phyloP scores from a whole-genome alignment of 2,888 invertebrate genomes.

The Hemistola chrysoprasaria region DNA sequence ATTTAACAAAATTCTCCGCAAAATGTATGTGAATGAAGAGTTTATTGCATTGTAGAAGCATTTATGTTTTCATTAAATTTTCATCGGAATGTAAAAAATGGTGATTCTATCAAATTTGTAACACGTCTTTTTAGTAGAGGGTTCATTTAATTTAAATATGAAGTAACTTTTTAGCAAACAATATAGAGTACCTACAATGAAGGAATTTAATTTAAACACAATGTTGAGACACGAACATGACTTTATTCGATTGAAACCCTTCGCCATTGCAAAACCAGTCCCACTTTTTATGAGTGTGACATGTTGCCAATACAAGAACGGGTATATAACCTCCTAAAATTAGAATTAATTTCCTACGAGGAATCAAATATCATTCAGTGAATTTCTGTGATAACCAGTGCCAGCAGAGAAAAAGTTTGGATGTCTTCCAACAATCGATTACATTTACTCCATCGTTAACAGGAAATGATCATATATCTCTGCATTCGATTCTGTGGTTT shows the following conservation, averaged over 20 bases:
- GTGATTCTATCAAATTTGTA: too few relatives aligned
- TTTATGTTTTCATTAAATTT: too few relatives aligned
- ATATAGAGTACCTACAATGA: too few relatives aligned
- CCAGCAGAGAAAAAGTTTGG: conserved; percentile 69
- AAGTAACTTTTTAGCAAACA: too few relatives aligned
- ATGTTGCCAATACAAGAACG: conserved; percentile 35
- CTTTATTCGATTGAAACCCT: conserved; percentile 25
- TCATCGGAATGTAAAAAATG: too few relatives aligned
- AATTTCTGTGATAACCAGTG: conserved; percentile 54
- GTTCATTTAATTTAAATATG: too few relatives aligned
- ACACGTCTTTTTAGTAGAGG: too few relatives aligned
- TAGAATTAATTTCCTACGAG: conserved; percentile 67
- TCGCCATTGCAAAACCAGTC: conserved; percentile 20
- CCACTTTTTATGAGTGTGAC: conserved; percentile 23
- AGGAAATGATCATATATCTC: conserved; percentile 61
- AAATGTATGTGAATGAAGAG: too few relatives aligned
- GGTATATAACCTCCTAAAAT: conserved; percentile 60
- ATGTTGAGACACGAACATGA: conserved; percentile 17
- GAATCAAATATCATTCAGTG: conserved; percentile 69
- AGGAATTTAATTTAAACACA: conserved; percentile 15
- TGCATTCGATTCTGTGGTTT: conserved; percentile 42
- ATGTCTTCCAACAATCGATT: conserved; percentile 73
- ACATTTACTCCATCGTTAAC: conserved; percentile 66
- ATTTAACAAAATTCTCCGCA: too few relatives aligned
- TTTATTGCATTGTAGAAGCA: too few relatives aligned